Percentiles rank a stretch among this genome's conserved stretches.
Evolutionary conservation across 1,140 invertebrate species (phyloP).

Genomic region (Mercenaria mercenaria): DNA sequence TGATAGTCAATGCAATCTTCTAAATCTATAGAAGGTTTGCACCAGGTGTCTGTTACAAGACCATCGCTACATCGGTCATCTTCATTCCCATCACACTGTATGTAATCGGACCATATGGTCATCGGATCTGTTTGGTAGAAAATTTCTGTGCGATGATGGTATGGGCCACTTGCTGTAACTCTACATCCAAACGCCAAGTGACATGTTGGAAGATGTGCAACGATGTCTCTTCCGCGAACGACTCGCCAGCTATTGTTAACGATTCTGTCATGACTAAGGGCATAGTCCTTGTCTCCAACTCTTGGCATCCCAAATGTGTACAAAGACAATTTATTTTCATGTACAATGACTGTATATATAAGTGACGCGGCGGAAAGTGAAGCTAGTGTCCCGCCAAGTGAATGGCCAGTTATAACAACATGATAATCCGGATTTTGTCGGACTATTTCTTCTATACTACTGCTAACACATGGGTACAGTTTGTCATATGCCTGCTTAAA

Average conservation of each 20-base stretch:
- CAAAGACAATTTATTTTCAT: no score
- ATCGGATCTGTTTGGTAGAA: no score
- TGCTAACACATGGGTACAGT: background rate
- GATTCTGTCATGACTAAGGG: constrained; percentile 26
- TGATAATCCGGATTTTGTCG: constrained; percentile 5
- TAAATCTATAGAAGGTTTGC: background rate
- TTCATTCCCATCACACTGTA: constrained; percentile 25
- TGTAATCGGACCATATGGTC: background rate
- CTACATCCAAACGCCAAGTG: background rate
- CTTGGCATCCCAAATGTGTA: constrained; percentile 62
- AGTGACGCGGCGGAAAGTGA: background rate
- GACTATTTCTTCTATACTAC: background rate
- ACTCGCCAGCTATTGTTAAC: constrained; percentile 45
- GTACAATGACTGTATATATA: no score
- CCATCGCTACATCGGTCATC: background rate
- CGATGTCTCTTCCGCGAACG: constrained; percentile 4
- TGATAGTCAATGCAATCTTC: background rate
- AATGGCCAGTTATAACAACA: constrained; percentile 41
- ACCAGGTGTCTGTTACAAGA: background rate
- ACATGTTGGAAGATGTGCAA: constrained; percentile 23
- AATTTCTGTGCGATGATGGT: constrained; percentile 39
- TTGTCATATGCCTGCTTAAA: background rate
- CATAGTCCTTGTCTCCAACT: constrained; percentile 46
- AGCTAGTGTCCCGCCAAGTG: constrained; percentile 38
- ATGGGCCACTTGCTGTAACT: background rate